A percentile compares a stretch with the other conserved stretches of the same genome.
Conservation (phyloP, 2,797 vertebrate species). For the Lemur catta region DNA sequence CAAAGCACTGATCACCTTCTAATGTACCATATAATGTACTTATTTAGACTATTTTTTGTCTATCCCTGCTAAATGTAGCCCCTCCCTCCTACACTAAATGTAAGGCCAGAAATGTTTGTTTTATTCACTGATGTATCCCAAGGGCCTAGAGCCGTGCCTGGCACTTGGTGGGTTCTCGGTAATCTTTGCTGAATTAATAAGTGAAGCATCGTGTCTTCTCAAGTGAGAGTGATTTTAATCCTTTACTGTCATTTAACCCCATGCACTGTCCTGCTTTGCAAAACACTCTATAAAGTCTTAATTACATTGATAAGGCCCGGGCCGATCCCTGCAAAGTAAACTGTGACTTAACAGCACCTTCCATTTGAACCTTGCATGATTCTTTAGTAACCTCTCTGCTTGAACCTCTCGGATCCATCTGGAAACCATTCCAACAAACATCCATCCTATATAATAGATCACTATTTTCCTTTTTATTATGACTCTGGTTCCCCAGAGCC, state of each 20-base stretch:
- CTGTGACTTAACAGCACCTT: not conserved
- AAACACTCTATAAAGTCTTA: slow-evolving; percentile 2
- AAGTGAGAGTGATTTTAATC: not conserved
- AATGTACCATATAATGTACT: not conserved
- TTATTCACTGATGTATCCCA: too few species aligned
- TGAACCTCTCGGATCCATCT: slow-evolving; percentile 74
- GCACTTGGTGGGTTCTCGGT: not conserved
- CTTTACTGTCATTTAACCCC: not conserved
- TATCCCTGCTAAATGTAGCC: not conserved
- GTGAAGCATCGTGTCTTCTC: not conserved
- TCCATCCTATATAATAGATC: slow-evolving; percentile 76
- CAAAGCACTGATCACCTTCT: not conserved
- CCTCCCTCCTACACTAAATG: not conserved
- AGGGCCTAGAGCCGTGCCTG: not conserved
- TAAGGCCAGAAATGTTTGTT: not conserved
- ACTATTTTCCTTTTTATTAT: slow-evolving; percentile 78
- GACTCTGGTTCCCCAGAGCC: slow-evolving; percentile 72
- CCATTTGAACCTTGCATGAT: not conserved
- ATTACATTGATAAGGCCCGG: slow-evolving; percentile 25
- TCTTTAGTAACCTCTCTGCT: slow-evolving; percentile 57
- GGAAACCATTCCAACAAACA: slow-evolving; percentile 80
- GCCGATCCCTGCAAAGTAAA: slow-evolving; percentile 29
- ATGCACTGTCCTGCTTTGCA: not conserved
- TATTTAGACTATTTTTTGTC: not conserved
- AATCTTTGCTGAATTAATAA: not conserved